phyloP scores from a whole-genome alignment of 2,888 invertebrate genomes.

The Lepidocyrtinus sp. region DNA sequence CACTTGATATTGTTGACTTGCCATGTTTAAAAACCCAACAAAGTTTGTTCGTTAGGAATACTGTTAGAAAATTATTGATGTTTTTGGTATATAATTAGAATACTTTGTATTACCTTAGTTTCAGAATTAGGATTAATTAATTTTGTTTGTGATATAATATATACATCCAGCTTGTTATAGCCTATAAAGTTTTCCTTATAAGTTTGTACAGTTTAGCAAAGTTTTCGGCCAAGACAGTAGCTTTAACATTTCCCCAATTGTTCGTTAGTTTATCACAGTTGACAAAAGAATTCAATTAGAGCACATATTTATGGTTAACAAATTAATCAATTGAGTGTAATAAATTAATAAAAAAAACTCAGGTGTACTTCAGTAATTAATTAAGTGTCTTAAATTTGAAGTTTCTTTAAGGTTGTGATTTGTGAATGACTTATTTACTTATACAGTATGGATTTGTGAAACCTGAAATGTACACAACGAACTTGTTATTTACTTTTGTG shows the following conservation, averaged over 20 bases:
- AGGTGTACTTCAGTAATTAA: neutral
- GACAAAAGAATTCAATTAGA: too few species aligned
- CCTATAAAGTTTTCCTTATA: too few species aligned
- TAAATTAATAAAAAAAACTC: neutral
- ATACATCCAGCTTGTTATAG: too few species aligned
- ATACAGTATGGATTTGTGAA: too few species aligned
- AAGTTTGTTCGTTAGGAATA: neutral
- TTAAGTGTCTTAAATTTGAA: neutral
- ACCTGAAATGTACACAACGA: neutral
- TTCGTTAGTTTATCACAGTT: too few species aligned
- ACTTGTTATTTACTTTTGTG: neutral
- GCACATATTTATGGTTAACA: neutral
- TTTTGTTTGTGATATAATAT: too few species aligned
- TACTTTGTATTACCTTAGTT: neutral
- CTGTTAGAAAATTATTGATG: neutral
- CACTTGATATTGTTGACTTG: neutral
- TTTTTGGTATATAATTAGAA: neutral
- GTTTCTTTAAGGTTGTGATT: neutral
- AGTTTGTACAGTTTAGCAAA: too few species aligned
- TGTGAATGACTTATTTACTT: neutral
- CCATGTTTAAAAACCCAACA: neutral
- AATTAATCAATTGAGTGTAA: neutral
- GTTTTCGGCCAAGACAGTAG: too few species aligned
- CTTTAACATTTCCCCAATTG: too few species aligned
- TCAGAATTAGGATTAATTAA: neutral